Percentiles rank a stretch among this genome's conserved stretches.
Evolutionary conservation across 2,113 vertebrate genomes (phyloP).

Genomic region (Saguinus imperator): DNA sequence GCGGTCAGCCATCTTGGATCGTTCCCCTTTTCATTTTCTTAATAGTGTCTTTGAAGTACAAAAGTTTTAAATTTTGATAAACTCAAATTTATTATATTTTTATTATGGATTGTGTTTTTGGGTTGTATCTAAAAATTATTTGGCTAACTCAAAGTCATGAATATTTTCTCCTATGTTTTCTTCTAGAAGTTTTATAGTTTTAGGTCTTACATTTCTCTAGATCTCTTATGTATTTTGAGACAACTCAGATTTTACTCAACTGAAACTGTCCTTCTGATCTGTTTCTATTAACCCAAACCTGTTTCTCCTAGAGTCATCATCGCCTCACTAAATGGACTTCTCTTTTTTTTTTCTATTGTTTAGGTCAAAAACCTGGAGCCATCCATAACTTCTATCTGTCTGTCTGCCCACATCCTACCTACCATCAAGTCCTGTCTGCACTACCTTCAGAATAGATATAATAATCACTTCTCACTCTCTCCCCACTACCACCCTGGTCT

Average conservation of each 20-base stretch:
- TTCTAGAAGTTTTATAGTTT: too few relatives aligned
- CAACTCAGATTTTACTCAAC: background rate
- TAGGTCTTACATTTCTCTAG: background rate
- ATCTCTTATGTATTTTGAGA: background rate
- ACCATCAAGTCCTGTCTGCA: too few relatives aligned
- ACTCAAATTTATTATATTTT: too few relatives aligned
- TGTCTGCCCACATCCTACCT: too few relatives aligned
- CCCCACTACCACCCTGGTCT: background rate
- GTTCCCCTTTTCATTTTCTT: too few relatives aligned
- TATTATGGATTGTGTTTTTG: too few relatives aligned
- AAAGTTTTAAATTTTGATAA: too few relatives aligned
- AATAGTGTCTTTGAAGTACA: too few relatives aligned
- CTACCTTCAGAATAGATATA: background rate
- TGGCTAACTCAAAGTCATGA: too few relatives aligned
- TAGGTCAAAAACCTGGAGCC: background rate
- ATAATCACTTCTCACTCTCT: background rate
- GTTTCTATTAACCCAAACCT: background rate
- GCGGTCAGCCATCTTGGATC: too few relatives aligned
- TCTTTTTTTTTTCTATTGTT: background rate
- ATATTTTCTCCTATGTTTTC: too few relatives aligned
- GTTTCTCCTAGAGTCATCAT: background rate
- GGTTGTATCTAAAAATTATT: too few relatives aligned
- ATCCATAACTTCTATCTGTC: background rate
- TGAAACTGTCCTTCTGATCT: background rate
- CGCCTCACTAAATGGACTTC: background rate